Evolutionary conservation across 2,888 invertebrate species (phyloP).

Genomic region (Caenorhabditis sp.): DNA sequence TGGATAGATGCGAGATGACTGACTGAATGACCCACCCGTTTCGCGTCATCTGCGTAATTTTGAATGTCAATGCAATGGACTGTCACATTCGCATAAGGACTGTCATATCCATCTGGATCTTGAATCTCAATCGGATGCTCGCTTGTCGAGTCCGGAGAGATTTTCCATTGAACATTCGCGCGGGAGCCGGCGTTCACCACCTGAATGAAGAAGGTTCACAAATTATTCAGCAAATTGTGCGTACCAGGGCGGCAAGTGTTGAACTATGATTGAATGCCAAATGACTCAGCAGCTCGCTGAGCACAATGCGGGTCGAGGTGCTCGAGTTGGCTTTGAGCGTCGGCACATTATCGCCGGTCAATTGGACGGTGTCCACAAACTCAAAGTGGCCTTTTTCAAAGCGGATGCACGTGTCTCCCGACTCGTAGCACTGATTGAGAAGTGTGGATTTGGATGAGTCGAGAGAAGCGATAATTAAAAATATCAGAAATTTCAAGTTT

Average conservation of each 20-base stretch:
- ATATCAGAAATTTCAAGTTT: neutral
- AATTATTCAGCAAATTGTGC: conserved; percentile 26
- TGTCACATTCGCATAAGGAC: conserved; percentile 23
- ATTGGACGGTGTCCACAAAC: conserved; percentile 31
- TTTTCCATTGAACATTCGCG: conserved; percentile 43
- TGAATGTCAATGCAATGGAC: conserved; percentile 48
- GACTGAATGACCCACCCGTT: conserved; percentile 37
- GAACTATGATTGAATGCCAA: conserved; percentile 49
- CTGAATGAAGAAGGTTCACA: conserved; percentile 23
- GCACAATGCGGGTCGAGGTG: conserved; percentile 36
- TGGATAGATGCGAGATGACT: no score
- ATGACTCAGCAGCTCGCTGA: conserved; percentile 48
- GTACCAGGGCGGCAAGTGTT: conserved; percentile 46
- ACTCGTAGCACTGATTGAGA: conserved; percentile 40
- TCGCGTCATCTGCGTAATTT: conserved; percentile 41
- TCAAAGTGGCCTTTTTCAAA: conserved; percentile 37
- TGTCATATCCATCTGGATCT: conserved; percentile 44
- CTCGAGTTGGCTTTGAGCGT: conserved; percentile 23
- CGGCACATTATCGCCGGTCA: conserved; percentile 41
- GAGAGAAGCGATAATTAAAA: neutral
- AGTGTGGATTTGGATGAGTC: neutral
- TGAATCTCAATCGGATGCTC: conserved; percentile 47
- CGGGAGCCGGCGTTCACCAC: conserved; percentile 43
- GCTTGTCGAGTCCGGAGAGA: conserved; percentile 28
- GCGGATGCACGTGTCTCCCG: conserved; percentile 37